Evolutionary conservation across 1,140 invertebrate species (phyloP).

Genomic region (Heterodera carotae): DNA sequence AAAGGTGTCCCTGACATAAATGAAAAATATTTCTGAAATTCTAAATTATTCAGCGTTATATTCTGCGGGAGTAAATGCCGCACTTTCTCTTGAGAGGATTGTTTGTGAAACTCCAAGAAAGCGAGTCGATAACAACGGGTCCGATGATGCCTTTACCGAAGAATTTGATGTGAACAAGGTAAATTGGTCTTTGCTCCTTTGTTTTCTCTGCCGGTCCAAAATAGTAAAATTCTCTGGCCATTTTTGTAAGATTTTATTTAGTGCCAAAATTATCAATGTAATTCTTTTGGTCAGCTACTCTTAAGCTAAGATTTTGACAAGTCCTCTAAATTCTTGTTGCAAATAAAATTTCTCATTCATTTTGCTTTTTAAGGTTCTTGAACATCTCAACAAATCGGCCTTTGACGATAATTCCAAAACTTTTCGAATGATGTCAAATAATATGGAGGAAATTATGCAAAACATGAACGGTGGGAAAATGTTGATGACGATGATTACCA

Average conservation of each 20-base stretch:
- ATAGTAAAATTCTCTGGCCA: too few species aligned
- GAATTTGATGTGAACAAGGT: slow-evolving; percentile 37
- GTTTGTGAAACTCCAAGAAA: slow-evolving; percentile 30
- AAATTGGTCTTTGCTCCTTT: neutral
- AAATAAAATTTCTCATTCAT: too few species aligned
- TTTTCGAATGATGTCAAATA: slow-evolving; percentile 36
- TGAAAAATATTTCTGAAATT: too few species aligned
- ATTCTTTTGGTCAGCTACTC: too few species aligned
- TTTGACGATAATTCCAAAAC: slow-evolving; percentile 37
- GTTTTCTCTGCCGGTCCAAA: too few species aligned
- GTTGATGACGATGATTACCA: slow-evolving; percentile 35
- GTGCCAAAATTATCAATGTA: too few species aligned
- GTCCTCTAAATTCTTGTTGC: too few species aligned
- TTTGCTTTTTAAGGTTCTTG: slow-evolving; percentile 33
- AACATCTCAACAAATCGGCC: slow-evolving; percentile 39
- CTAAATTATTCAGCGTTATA: slow-evolving; percentile 23
- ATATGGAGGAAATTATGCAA: slow-evolving; percentile 33
- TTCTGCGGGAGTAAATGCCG: slow-evolving; percentile 47
- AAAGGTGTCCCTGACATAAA: slow-evolving; percentile 2
- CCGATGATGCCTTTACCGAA: slow-evolving; percentile 14
- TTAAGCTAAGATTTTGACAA: too few species aligned
- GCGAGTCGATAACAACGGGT: slow-evolving; percentile 1
- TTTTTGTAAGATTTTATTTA: too few species aligned
- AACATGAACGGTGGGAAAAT: slow-evolving; percentile 14
- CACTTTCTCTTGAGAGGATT: slow-evolving; percentile 43